Evolutionary conservation across 2,888 invertebrate species (phyloP).

Genomic region (Hypselothyrea guttata): DNA sequence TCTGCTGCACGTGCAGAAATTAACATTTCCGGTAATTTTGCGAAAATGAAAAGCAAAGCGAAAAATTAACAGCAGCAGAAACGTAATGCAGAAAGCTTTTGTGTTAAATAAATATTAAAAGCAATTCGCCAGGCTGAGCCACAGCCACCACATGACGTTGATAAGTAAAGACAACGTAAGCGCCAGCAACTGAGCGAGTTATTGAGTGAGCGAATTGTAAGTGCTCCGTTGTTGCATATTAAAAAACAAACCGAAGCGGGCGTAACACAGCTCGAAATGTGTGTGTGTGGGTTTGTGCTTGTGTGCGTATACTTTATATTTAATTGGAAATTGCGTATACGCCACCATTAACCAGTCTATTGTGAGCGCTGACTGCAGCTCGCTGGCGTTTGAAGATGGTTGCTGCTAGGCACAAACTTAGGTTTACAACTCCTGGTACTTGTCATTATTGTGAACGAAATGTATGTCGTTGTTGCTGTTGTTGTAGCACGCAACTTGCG

Average conservation of each 20-base stretch:
- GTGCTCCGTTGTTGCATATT: conserved; percentile 54
- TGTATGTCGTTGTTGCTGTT: conserved; percentile 48
- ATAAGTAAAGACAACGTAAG: conserved; percentile 16
- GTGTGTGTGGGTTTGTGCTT: conserved; percentile 4
- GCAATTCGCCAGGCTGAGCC: conserved; percentile 61
- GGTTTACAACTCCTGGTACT: conserved; percentile 40
- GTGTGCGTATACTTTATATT: conserved; percentile 57
- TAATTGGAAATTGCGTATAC: conserved; percentile 76
- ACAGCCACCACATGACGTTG: conserved; percentile 44
- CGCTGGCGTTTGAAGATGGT: conserved; percentile 35
- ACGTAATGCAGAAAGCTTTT: conserved; percentile 74
- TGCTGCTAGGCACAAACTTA: conserved; percentile 8
- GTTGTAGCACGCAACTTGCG: conserved; percentile 61
- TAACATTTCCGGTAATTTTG: conserved; percentile 78
- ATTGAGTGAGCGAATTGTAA: no score
- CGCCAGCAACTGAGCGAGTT: background rate
- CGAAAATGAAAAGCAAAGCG: conserved; percentile 78
- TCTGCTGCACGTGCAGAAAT: conserved; percentile 77
- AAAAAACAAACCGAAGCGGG: conserved; percentile 54
- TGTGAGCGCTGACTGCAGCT: conserved; percentile 43
- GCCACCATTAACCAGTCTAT: conserved; percentile 71
- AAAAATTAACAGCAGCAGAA: conserved; percentile 73
- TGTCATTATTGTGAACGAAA: conserved; percentile 78
- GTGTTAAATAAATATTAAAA: conserved; percentile 77
- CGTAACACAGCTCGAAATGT: conserved; percentile 35